phyloP scores from a whole-genome alignment of 2,888 invertebrate genomes.

The Dermolepida albohirtum region DNA sequence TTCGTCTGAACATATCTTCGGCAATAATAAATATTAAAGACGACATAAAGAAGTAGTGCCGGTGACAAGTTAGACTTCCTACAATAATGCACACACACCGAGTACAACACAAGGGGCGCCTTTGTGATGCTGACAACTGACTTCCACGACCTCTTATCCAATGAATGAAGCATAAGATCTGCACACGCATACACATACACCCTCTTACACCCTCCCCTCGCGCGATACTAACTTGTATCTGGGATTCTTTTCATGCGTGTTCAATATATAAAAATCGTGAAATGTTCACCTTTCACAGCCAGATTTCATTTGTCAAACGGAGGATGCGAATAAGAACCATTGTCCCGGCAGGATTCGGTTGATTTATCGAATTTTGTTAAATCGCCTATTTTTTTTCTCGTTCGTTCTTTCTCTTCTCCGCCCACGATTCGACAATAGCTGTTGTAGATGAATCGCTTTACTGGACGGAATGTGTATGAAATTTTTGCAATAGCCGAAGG shows the following conservation, averaged over 20 bases:
- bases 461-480: background rate
- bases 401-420: background rate
- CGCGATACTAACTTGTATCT: conserved; percentile 47
- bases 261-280: conserved; percentile 63
- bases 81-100: conserved; percentile 53
- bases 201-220: conserved; percentile 35
- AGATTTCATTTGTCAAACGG: conserved; percentile 65
- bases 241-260: conserved; percentile 52
- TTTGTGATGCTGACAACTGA: conserved; percentile 54
- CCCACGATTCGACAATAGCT: conserved; percentile 4
- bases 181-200: conserved; percentile 7
- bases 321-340: conserved; percentile 28
- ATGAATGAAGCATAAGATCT: conserved; percentile 54
- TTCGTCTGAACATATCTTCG: conserved; percentile 2
- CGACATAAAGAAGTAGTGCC: conserved; percentile 58
- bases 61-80: conserved; percentile 60
- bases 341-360: conserved; percentile 57
- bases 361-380: conserved; percentile 56
- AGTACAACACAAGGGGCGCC: conserved; percentile 50
- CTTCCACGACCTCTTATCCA: conserved; percentile 54
- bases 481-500: no score
- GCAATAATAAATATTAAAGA: conserved; percentile 57
- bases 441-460: background rate
- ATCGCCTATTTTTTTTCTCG: conserved; percentile 30
- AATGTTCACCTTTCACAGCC: conserved; percentile 65